Conservation (phyloP, 2,797 vertebrate genomes). For the Molossus alvarezi region DNA sequence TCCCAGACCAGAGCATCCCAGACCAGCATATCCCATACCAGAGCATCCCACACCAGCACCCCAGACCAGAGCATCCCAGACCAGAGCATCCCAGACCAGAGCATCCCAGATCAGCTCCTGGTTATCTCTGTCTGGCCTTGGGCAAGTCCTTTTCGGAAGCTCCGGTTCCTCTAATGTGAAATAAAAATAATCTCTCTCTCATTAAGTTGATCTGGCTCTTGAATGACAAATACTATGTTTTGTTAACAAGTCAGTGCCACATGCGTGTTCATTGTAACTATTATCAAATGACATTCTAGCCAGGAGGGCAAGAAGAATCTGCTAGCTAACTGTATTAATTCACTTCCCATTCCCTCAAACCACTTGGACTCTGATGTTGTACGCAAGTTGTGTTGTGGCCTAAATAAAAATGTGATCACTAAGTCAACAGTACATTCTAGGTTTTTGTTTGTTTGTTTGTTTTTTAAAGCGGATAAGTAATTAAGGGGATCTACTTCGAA, state of each 20-base stretch:
- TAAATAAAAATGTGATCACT: conserved; percentile 41
- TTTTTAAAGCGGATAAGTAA: conserved; percentile 63
- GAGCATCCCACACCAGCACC: too few relatives aligned
- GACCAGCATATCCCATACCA: too few relatives aligned
- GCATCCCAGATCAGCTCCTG: not conserved
- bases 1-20: too few relatives aligned
- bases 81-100: too few relatives aligned
- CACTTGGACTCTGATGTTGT: not conserved
- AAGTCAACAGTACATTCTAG: conserved; percentile 60
- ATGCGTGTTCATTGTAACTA: not conserved
- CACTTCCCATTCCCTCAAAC: not conserved
- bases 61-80: too few relatives aligned
- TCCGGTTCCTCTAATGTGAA: conserved; percentile 24
- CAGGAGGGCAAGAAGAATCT: not conserved
- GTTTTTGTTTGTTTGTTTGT: not conserved
- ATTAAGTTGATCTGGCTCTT: not conserved
- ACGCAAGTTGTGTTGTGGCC: conserved; percentile 25
- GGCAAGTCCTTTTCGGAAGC: conserved; percentile 22
- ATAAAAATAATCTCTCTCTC: conserved; percentile 17
- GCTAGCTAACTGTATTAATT: conserved; percentile 26
- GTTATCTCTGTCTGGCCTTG: not conserved
- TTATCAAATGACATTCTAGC: not conserved
- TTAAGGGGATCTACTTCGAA: conserved; percentile 35
- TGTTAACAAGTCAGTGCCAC: not conserved
- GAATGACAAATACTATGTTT: conserved; percentile 26